These are phyloP conservation scores for Drosophila jambulina DNA, from an alignment of 1,140 invertebrate genomes.

Conservation along the genomic window DNA sequence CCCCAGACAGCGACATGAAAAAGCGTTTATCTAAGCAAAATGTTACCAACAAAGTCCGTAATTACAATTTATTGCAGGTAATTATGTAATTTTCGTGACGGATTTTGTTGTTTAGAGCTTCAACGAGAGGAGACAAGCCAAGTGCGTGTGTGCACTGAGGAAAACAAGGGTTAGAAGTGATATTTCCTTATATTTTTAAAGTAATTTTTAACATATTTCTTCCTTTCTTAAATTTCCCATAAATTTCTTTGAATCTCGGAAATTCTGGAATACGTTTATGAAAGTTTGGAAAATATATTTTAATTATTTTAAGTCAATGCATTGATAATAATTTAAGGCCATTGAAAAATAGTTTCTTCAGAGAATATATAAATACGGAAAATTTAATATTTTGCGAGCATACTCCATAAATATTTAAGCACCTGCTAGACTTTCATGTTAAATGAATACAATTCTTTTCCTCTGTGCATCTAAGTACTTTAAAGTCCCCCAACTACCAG, in stretches of 20 bases:
- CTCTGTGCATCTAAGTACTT: slow-evolving; percentile 1
- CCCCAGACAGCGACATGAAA: slow-evolving; percentile 58
- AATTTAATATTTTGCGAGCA: too few relatives aligned
- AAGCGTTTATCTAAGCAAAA: slow-evolving; percentile 76
- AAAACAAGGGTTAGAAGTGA: background rate
- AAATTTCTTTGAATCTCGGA: too few relatives aligned
- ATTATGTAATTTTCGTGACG: slow-evolving; percentile 74
- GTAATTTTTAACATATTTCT: too few relatives aligned
- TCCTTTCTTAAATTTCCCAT: too few relatives aligned
- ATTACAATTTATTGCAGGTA: slow-evolving; percentile 80
- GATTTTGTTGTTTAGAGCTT: slow-evolving; percentile 43
- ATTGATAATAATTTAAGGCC: too few relatives aligned
- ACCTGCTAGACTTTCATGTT: background rate
- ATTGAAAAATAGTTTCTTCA: too few relatives aligned
- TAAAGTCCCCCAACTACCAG: background rate
- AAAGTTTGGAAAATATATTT: too few relatives aligned
- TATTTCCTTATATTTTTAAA: too few relatives aligned
- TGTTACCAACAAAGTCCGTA: slow-evolving; percentile 77
- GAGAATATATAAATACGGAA: too few relatives aligned
- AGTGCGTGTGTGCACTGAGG: slow-evolving; percentile 50
- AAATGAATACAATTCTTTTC: background rate
- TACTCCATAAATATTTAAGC: background rate
- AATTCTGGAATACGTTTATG: too few relatives aligned
- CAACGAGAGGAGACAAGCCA: slow-evolving; percentile 22
- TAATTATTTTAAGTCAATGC: too few relatives aligned